A percentile compares a stretch with the other conserved stretches of the same genome.
Conservation (phyloP, 1,140 invertebrate genomes). For the Meloidogyne floridensis region DNA sequence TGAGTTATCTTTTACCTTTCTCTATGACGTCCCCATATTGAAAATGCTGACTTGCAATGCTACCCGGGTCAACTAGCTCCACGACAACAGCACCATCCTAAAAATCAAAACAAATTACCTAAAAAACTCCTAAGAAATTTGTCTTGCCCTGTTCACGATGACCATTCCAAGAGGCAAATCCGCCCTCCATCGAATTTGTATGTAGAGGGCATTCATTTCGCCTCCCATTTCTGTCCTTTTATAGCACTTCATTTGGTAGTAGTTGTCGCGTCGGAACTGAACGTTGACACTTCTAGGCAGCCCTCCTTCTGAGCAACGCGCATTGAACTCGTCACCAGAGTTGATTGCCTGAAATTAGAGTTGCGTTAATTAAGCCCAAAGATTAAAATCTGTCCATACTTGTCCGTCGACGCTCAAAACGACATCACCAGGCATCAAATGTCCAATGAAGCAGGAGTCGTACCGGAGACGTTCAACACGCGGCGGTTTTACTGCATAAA, state of each 20-base stretch:
- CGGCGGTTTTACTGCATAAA: background rate
- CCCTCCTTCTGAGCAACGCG: background rate
- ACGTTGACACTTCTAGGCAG: background rate
- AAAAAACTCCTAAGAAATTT: background rate
- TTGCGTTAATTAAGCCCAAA: background rate
- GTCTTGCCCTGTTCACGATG: background rate
- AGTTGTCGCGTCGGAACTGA: background rate
- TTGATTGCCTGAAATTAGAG: background rate
- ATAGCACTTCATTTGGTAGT: background rate
- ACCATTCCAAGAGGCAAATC: background rate
- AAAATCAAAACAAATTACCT: background rate
- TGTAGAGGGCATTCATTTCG: background rate
- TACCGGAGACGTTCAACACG: background rate
- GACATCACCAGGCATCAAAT: background rate
- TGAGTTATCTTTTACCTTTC: background rate
- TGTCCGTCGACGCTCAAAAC: background rate
- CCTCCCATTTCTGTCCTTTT: background rate
- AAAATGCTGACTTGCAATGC: background rate
- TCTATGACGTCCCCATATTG: background rate
- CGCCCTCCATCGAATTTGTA: background rate
- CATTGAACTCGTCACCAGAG: background rate
- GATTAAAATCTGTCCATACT: background rate
- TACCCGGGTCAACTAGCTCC: background rate
- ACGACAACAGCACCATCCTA: background rate
- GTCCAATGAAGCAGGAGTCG: background rate